Base-by-base conservation (phyloP, 2,113 vertebrate species). In the Mobula birostris region DNA sequence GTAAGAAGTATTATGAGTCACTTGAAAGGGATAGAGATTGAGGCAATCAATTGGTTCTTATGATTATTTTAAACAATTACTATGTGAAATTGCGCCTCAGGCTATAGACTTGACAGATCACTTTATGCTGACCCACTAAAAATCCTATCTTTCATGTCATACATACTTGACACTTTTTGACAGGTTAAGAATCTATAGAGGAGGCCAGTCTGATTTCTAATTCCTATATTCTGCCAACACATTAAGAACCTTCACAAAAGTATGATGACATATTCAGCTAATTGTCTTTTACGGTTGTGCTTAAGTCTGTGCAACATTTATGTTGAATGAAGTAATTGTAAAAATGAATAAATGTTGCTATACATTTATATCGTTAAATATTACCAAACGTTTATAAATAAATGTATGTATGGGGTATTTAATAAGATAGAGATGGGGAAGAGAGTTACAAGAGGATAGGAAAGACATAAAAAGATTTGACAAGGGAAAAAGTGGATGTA, bases 61-160 rank as follows among this genome's bases (percentile, higher is more conserved):
- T 76, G 40, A 93, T 93, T 93, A 29, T 93, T 70, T 76, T 93
- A 93, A 93, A 56, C 90, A 93, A 93, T 11, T 21, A 76, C 74
- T 93, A 74, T 76, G 91, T 74, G 68, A 93, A 93, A 93, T 93
- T 93, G 40, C 70, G 40, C 91, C 70, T 93, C 91, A 7, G 91
- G 40, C 68, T 93, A 72, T 32, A 29, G 91, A 72, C 40, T 48
- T 56, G 24, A 76, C 91, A 93, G 70, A 93, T 74, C 40, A 56
- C 68, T 76, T 48, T 40, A 56, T 72, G 70, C 70, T 74, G 91
- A 76, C 19, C 70, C 72, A 24, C 48, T 56, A 93, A 72, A 74
- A 24, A 74, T 74, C 36, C 27, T 72, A 56, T 93, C 72, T 93
- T 56, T 93, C 91, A 56, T 27, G 11, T 36, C 85, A 68, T 12